Conservation (phyloP, 2,113 vertebrate species). For the Nannospalax galili region DNA sequence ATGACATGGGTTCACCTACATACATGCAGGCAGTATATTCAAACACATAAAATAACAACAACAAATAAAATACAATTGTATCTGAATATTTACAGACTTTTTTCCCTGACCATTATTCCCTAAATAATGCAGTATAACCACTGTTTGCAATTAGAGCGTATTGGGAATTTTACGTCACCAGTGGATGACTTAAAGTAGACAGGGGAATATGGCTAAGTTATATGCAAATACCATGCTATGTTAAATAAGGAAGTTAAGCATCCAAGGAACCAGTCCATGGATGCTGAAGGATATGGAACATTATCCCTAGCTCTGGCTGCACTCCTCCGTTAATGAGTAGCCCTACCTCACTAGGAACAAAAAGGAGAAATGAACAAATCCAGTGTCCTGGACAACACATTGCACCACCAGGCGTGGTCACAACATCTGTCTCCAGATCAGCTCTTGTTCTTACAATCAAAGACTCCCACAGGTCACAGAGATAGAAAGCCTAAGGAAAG, state of each 20-base stretch:
- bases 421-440: not conserved
- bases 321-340: not conserved
- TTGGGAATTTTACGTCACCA: not conserved
- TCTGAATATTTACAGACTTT: not conserved
- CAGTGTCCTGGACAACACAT: not conserved
- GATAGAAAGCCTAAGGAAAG: not conserved
- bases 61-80: too few species aligned
- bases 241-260: not conserved
- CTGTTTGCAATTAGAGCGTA: not conserved
- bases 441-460: not conserved
- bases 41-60: too few species aligned
- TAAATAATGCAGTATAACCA: not conserved
- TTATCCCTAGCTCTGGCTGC: not conserved
- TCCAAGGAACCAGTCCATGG: not conserved
- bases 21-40: too few species aligned
- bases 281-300: not conserved
- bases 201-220: not conserved
- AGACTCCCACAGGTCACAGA: not conserved
- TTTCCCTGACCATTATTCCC: not conserved
- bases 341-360: not conserved
- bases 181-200: too few species aligned
- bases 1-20: too few species aligned
- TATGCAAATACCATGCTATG: not conserved
- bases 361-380: not conserved
- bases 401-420: rapidly evolving